phyloP scores from a whole-genome alignment of 1,140 invertebrate genomes.

The Cecropterus lyciades region DNA sequence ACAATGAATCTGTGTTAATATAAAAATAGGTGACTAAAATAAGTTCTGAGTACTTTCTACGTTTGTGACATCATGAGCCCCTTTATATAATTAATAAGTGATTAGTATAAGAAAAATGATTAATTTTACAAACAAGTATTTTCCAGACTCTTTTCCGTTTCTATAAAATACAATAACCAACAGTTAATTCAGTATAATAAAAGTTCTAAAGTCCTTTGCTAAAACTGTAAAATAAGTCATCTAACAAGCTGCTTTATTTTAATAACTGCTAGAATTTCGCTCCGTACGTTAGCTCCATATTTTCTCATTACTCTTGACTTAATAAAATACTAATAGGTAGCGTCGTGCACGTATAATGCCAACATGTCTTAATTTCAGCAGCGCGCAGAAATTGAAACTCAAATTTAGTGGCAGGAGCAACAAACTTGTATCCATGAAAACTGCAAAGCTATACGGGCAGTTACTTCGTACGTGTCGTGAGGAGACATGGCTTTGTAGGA shows the following conservation, averaged over 20 bases:
- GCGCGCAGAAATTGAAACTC: constrained; percentile 24
- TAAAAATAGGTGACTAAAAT: too few relatives aligned
- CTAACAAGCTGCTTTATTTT: neutral
- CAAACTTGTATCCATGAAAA: neutral
- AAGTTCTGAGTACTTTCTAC: too few relatives aligned
- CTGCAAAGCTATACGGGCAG: neutral
- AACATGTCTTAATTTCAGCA: constrained; percentile 29
- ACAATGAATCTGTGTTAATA: too few relatives aligned
- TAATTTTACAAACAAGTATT: too few relatives aligned
- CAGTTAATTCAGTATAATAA: neutral
- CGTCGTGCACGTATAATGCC: constrained; percentile 22
- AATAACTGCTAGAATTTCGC: constrained; percentile 16
- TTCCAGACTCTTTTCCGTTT: too few relatives aligned
- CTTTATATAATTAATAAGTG: too few relatives aligned
- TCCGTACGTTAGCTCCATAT: constrained; percentile 8
- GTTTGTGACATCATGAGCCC: too few relatives aligned
- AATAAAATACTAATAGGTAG: constrained; percentile 26
- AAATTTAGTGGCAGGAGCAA: constrained; percentile 12
- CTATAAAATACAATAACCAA: too few relatives aligned
- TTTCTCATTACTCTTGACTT: constrained; percentile 25
- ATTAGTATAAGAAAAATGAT: too few relatives aligned
- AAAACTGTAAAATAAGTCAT: neutral
- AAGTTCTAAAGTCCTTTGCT: neutral
- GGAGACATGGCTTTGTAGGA: neutral
- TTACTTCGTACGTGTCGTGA: neutral